Evolutionary conservation across 2,888 invertebrate genomes (phyloP).

Genomic region (Dascillus cervinus): DNA sequence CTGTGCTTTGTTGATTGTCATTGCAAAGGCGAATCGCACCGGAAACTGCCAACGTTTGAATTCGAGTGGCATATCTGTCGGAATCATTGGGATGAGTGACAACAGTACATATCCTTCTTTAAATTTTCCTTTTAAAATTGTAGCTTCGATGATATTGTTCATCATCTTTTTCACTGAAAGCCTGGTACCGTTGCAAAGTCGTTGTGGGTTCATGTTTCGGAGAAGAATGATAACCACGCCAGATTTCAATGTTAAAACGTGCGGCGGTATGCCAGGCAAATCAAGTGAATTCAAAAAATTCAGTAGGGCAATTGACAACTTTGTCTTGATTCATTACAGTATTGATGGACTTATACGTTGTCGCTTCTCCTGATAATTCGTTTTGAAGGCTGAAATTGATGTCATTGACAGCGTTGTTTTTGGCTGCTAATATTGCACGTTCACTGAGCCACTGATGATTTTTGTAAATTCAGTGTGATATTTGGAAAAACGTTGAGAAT

Average conservation of each 20-base stretch:
- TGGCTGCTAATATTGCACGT: no score
- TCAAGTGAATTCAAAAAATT: conserved; percentile 25
- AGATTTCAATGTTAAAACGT: conserved; percentile 24
- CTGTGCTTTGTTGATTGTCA: conserved; percentile 28
- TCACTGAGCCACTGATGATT: no score
- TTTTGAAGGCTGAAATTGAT: conserved; percentile 14
- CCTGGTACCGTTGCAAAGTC: no score
- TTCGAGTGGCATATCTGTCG: no score
- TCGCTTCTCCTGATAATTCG: conserved; percentile 12
- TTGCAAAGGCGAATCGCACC: conserved; percentile 25
- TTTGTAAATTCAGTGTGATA: conserved; percentile 25
- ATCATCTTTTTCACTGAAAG: no score
- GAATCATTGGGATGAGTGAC: no score
- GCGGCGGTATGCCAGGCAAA: conserved; percentile 23
- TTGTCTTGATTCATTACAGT: conserved; percentile 15
- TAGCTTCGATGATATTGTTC: no score
- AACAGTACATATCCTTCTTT: no score
- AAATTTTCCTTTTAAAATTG: no score
- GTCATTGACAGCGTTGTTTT: conserved; percentile 24
- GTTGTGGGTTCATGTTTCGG: no score
- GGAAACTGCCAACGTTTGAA: no score
- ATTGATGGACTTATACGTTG: conserved; percentile 20
- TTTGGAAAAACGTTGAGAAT: conserved; percentile 31
- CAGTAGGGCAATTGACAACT: conserved; percentile 19
- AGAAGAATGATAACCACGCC: no score